A percentile compares a stretch with the other conserved stretches of the same genome.
Evolutionary conservation across 2,797 vertebrate genomes (phyloP).

Genomic region (Rhynchotus rufescens): DNA sequence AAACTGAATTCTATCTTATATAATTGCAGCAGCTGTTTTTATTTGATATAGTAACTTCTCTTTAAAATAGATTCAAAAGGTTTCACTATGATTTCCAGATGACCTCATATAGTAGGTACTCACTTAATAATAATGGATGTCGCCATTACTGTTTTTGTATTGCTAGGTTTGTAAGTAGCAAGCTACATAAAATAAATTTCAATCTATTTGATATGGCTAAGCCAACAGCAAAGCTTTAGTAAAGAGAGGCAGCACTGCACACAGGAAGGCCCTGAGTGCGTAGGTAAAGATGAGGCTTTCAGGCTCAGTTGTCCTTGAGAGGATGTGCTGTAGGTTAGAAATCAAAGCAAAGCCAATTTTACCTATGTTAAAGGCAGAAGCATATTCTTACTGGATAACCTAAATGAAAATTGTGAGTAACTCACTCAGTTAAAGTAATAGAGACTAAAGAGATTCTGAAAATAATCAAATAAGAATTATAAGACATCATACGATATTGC

Average conservation of each 20-base stretch:
- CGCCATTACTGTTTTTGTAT: not conserved
- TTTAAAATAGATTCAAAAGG: not conserved
- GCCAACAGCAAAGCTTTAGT: not conserved
- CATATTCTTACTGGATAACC: not conserved
- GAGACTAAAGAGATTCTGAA: not conserved
- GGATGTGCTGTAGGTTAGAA: not conserved
- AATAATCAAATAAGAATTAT: not conserved
- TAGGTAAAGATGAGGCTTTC: not conserved
- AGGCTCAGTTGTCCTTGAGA: not conserved
- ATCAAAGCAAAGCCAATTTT: not conserved
- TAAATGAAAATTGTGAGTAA: not conserved
- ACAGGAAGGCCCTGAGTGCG: not conserved
- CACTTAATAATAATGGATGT: not conserved
- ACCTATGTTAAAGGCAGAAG: not conserved
- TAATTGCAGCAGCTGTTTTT: not conserved
- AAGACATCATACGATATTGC: conserved; percentile 32
- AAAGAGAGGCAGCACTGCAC: not conserved
- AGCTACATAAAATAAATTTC: not conserved
- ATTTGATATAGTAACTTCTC: not conserved
- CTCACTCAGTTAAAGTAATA: not conserved
- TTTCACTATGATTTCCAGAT: not conserved
- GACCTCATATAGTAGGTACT: not conserved
- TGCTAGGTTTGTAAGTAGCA: not conserved
- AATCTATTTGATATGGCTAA: not conserved
- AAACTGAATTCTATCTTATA: not conserved